Base-by-base conservation (phyloP, 2,113 vertebrate genomes). In the Gallinago media region DNA sequence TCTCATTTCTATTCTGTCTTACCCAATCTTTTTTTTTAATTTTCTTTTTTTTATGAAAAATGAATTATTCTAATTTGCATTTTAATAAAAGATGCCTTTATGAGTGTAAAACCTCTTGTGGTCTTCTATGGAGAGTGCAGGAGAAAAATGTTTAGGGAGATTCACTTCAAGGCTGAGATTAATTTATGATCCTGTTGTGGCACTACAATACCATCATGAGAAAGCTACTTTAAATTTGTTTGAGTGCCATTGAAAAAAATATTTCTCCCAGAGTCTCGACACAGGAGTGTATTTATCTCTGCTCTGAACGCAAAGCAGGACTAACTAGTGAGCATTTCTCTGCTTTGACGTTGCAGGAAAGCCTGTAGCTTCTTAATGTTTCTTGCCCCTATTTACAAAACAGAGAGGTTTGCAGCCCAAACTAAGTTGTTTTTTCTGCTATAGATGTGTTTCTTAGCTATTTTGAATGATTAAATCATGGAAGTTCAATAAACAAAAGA, bases 11-110 rank as follows among this genome's bases (percentile, higher is more conserved):
- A 8, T 44, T 77, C 19, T 55, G 3, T 27, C 5, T 27, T 36
- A 36, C 5, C 2, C 0, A 2, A 3, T 12, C 9, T 13, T 32
- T 32, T 34, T 34, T 49, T 29, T n/a, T 31, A n/a, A n/a, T 40
- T 34, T 21, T 38, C 27, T 59, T 32, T 52, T 29, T 3, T 6
- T 5, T 11, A 2, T 59, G 15, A 82, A 47, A 88, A 61, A 2
- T 20, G 6, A 74, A 47, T 71, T 38, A 36, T 55, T 89, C 8
- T 38, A 12, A 70, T 38, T 83, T 79, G 44, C 5, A 15, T 75
- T 93, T 75, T 72, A 62, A 34, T 66, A 32, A 67, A 79, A 75
- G 3, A 47, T 17, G 4, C 0, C 1, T 58, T 83, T 82, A 32
- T 79, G 15, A 65, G 32, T 12, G 36, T 46, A 66, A 93, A 94